Conservation (phyloP, 2,888 invertebrate species). For the Fissipunctia ypsillon region DNA sequence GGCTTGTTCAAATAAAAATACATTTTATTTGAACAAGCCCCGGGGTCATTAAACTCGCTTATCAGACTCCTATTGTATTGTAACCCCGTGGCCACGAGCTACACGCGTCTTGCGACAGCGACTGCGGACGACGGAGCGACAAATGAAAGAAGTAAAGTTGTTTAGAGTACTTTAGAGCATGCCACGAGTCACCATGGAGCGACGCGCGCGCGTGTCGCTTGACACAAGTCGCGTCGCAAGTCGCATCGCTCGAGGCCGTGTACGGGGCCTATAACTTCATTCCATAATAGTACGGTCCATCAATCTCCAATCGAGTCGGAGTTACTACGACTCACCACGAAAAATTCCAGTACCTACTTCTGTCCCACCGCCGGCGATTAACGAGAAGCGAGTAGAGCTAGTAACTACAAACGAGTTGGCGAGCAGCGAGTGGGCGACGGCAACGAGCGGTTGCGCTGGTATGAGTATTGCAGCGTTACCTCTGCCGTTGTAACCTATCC, state of each 20-base stretch:
- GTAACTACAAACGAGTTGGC: no score
- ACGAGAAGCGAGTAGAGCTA: no score
- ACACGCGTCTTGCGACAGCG: background rate
- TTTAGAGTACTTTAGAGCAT: no score
- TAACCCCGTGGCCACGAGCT: background rate
- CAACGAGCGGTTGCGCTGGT: no score
- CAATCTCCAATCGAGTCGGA: background rate
- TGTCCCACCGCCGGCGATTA: no score
- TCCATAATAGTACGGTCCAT: background rate
- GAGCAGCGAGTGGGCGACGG: no score
- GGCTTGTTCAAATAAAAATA: background rate
- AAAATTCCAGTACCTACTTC: no score
- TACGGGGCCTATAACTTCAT: no score
- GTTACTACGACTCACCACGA: background rate
- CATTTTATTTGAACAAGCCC: no score
- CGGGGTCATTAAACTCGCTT: conserved; percentile 2
- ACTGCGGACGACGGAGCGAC: background rate
- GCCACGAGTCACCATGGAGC: background rate
- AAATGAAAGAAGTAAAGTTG: background rate
- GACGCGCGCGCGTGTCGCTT: background rate
- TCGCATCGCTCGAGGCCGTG: background rate
- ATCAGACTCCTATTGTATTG: background rate
- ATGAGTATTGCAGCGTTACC: no score
- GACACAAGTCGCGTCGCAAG: background rate
- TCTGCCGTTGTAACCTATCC: no score